A percentile compares a stretch with the other conserved stretches of the same genome.
Conservation (phyloP, 2,797 vertebrate species). For the Taeniopygia guttata region DNA sequence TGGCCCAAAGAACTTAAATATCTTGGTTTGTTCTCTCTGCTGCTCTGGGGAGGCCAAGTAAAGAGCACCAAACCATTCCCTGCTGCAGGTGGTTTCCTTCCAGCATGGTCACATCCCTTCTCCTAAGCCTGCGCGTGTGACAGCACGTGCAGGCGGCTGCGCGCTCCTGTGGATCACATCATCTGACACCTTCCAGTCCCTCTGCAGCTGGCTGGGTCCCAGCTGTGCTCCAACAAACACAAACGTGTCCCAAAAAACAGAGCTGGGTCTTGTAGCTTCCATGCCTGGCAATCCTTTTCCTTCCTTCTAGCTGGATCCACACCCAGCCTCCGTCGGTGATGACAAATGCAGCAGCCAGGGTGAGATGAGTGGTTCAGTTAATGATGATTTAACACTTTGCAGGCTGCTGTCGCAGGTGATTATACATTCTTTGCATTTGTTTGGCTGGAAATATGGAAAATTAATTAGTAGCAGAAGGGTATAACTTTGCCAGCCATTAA, state of each 20-base stretch:
- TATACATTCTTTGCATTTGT: background rate
- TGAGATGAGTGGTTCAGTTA: background rate
- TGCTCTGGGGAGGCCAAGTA: background rate
- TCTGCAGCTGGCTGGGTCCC: background rate
- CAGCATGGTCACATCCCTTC: background rate
- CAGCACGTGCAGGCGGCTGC: background rate
- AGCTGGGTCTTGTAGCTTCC: background rate
- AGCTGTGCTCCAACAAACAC: background rate
- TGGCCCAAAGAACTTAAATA: background rate
- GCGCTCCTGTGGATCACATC: background rate
- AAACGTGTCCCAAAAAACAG: background rate
- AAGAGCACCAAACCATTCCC: background rate
- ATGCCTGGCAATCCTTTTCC: background rate
- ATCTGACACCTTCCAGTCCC: background rate
- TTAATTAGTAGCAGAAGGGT: slow-evolving; percentile 42
- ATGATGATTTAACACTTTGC: slow-evolving; percentile 33
- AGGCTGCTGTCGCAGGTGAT: slow-evolving; percentile 1
- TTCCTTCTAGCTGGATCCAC: background rate
- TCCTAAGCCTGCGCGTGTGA: background rate
- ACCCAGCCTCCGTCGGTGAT: rapidly evolving
- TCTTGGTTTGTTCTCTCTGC: background rate
- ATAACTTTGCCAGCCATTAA: slow-evolving; percentile 37
- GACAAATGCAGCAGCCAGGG: background rate
- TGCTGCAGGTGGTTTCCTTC: background rate
- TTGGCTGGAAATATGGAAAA: slow-evolving; percentile 51